Conservation (phyloP, 2,113 vertebrate genomes). For the Gymnobelideus leadbeateri region DNA sequence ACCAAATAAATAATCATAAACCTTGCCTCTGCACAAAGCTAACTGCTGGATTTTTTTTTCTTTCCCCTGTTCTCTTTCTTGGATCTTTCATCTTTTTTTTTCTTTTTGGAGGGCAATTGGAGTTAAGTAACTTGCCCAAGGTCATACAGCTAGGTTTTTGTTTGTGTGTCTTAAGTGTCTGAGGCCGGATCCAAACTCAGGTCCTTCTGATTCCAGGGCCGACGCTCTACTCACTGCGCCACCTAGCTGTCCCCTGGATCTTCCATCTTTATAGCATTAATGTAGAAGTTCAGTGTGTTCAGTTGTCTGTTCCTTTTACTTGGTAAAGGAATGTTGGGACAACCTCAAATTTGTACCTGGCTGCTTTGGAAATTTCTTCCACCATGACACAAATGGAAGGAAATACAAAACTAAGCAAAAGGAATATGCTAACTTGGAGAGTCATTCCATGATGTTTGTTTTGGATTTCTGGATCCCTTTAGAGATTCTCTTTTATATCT, state of each 20-base stretch:
- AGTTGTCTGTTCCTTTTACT: constrained; percentile 29
- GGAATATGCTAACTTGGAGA: constrained; percentile 13
- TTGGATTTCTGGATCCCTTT: constrained; percentile 40
- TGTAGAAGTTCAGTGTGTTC: neutral
- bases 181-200: no score
- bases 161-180: no score
- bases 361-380: constrained; percentile 35
- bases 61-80: constrained; percentile 9
- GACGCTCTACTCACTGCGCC: no score
- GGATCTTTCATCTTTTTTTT: no score
- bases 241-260: no score
- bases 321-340: neutral
- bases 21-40: neutral
- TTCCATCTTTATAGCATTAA: constrained; percentile 27
- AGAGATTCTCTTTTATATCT: constrained; percentile 45
- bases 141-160: no score
- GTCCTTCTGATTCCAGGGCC: no score
- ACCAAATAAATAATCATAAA: constrained; percentile 10
- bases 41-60: neutral
- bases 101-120: no score
- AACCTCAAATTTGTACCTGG: neutral
- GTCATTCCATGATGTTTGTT: constrained; percentile 46
- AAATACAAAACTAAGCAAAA: constrained; percentile 51
- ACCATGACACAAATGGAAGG: constrained; percentile 23
- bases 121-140: no score